Base-by-base conservation (phyloP, 2,113 vertebrate genomes). In the Gasterosteus aculeatus region DNA sequence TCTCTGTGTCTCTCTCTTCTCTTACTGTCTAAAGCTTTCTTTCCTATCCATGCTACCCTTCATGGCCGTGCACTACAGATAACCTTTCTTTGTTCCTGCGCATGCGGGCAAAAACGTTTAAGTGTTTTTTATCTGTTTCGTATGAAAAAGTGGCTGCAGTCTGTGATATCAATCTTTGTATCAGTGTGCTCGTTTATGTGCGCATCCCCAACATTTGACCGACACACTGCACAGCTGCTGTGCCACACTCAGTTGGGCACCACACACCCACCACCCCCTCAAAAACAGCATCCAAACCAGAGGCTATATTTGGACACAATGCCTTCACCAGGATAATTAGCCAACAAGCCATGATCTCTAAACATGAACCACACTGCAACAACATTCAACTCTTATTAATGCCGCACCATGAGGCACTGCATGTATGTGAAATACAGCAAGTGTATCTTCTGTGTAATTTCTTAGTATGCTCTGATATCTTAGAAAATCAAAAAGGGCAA, bases 251-350 rank as follows among this genome's bases (percentile, higher is more conserved):
- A 0, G 44, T 49, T 66, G 64, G 72, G 73, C 74, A 38, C 68
- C 59, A 38, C 64, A 33, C 44, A 46, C 44, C 44, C 15, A 6
- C 44, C 51, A 9, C 64, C 38, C n/a, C 42, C 33, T 8, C 81
- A 85, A 83, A 61, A 59, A 76, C 72, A 19, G 49, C 78, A 70
- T 88, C 85, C 82, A 83, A 56, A 88, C 58, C 56, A 67, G 56
- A 16, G 67, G 54, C 80, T 90, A 89, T 94, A 89, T 90, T 86
- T 91, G 86, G 89, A 86, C 22, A 56, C 59, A 59, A 51, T 29
- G 76, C 70, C 77, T 76, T 69, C 74, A 66, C 59, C 75, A 73
- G 3, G 46, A 68, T 91, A 88, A 91, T 80, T 91, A 88, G 84
- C 80, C 77, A 67, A 1, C 47, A 60, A 75, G 71, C 83, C 49